A percentile compares a stretch with the other conserved stretches of the same genome.
Conservation (phyloP, 1,140 invertebrate genomes). For the Dermatophagoides farinae region DNA sequence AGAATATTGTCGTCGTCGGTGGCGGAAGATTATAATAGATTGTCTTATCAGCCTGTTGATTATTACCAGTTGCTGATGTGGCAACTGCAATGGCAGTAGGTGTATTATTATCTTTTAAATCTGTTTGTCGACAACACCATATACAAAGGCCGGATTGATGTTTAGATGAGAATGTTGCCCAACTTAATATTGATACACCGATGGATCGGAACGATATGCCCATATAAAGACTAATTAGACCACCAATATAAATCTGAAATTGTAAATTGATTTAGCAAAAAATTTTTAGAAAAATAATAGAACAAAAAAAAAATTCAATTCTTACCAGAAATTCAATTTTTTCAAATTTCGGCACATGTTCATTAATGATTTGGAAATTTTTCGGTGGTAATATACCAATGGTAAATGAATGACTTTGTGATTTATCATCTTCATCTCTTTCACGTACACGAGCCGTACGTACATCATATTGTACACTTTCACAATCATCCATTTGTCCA, state of each 20-base stretch:
- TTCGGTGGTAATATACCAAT: background rate
- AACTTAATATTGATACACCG: background rate
- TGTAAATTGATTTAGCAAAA: background rate
- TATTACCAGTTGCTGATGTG: no score
- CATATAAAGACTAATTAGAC: background rate
- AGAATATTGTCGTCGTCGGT: no score
- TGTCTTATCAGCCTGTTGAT: no score
- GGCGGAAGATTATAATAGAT: no score
- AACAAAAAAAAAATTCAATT: background rate
- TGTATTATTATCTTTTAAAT: no score
- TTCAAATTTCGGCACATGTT: conserved; percentile 1
- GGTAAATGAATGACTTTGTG: background rate
- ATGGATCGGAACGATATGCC: background rate
- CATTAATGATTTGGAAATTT: conserved; percentile 1
- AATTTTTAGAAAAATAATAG: background rate
- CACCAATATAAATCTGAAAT: background rate
- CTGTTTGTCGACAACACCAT: background rate
- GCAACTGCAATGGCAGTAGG: no score
- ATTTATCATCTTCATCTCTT: background rate
- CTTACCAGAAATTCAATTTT: conserved; percentile 4
- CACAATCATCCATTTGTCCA: conserved; percentile 3
- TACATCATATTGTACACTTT: conserved; percentile 2
- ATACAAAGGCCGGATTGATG: background rate
- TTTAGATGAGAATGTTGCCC: background rate
- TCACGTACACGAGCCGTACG: background rate